Base-by-base conservation (phyloP, 2,797 vertebrate species). In the Synanceia verrucosa region DNA sequence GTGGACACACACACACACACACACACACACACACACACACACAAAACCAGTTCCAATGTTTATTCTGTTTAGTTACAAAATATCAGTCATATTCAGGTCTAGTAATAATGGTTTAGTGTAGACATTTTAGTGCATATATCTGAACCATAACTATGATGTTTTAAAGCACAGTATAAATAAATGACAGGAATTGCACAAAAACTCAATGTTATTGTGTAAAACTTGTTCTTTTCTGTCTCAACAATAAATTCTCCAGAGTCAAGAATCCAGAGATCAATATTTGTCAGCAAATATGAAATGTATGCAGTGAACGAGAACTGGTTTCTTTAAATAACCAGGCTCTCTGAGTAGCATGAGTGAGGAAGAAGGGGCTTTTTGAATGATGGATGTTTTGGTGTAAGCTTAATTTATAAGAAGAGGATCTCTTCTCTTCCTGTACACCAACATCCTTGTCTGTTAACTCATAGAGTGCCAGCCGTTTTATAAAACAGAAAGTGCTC, bases 1-100 rank as follows among this genome's bases (percentile, higher is more conserved):
- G 94, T 93, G 18, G 6, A 16, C 19, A 48, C 24, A 71, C 43
- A 36, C 57, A 37, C 56, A 37, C 63, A 44, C 39, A 70, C 29
- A 28, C 37, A 36, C 37, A 60, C 33, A 70, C 50, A 19, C 4
- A 39, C 53, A 53, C 28, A 44, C 53, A 46, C 36, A 31, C 33
- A 58, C 26, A 48, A n/a, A 70, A 60, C 13, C 31, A 6, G 18
- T 31, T 47, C 48, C 6, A 53, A 14, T n/a, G 11, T 14, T 52
- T 33, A 6, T 31, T 4, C 6, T 28, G 16, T 28, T 33, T 44
- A 19, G 4, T 44, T 12, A 33, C 62, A 51, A n/a, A 52, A 36
- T 31, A 16, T 0, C 2, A 24, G 2, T 26, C 16, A 48, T 19
- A 41, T 46, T 64, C 33, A 33, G 10, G 14, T 60, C 48, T 47